phyloP scores from a whole-genome alignment of 1,140 invertebrate species.

The Papilio xuthus region DNA sequence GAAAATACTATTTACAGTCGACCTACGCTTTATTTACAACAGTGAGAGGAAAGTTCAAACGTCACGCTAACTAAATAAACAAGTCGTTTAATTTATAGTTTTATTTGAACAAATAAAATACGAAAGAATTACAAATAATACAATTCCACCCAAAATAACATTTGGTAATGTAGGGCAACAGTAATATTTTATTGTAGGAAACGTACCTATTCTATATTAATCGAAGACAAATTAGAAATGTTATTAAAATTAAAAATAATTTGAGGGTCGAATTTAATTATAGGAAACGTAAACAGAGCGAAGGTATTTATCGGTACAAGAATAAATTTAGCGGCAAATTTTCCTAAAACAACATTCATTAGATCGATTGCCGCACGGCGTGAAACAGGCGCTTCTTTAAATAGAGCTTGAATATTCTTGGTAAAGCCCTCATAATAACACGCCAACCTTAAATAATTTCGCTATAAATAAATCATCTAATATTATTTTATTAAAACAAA shows the following conservation, averaged over 20 bases:
- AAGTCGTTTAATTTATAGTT: no score
- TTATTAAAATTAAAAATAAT: not conserved
- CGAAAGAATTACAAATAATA: no score
- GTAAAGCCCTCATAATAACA: not conserved
- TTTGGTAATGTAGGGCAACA: no score
- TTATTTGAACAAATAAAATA: no score
- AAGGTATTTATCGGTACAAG: not conserved
- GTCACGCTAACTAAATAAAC: not conserved
- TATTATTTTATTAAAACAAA: not conserved
- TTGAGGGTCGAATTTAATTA: slow-evolving; percentile 2
- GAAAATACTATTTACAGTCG: not conserved
- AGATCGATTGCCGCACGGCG: not conserved
- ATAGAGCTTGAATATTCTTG: slow-evolving; percentile 13
- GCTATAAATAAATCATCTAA: not conserved
- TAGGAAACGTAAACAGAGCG: slow-evolving; percentile 3
- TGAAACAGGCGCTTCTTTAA: not conserved
- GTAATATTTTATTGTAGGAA: not conserved
- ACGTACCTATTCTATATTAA: not conserved
- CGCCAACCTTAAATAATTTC: not conserved
- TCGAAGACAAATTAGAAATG: not conserved
- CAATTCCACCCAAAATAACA: no score
- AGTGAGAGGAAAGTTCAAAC: no score
- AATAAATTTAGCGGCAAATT: slow-evolving; percentile 21
- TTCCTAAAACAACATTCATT: slow-evolving; percentile 27
- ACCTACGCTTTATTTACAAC: not conserved